These are phyloP conservation scores for Borostomias antarcticus DNA, from an alignment of 2,797 vertebrate genomes.

Conservation along the genomic window DNA sequence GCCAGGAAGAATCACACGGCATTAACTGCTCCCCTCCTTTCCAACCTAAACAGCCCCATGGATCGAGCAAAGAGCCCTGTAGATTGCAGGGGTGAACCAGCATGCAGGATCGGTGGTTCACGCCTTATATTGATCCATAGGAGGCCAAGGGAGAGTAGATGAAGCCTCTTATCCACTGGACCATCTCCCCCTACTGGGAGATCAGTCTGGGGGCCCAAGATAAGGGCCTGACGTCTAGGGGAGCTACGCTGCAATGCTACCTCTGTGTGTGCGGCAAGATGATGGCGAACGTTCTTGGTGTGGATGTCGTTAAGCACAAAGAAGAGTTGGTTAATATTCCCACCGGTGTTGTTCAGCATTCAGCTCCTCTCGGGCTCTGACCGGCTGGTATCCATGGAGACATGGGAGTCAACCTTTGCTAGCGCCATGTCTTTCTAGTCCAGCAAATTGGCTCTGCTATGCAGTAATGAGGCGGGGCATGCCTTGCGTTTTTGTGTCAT, in stretches of 20 bases:
- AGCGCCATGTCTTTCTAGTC: constrained; percentile 46
- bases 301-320: constrained; percentile 45
- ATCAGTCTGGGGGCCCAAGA: constrained; percentile 53
- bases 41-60: too few species aligned
- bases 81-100: too few species aligned
- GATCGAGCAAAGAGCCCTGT: too few species aligned
- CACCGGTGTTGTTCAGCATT: constrained; percentile 59
- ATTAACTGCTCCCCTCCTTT: too few species aligned
- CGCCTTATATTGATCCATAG: constrained; percentile 21
- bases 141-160: constrained; percentile 52
- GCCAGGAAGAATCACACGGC: too few species aligned
- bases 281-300: constrained; percentile 40
- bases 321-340: constrained; percentile 33
- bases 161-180: constrained; percentile 55
- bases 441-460: constrained; percentile 34
- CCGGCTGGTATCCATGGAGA: constrained; percentile 70
- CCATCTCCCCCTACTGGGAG: constrained; percentile 57
- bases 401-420: constrained; percentile 52
- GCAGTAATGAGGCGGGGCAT: constrained; percentile 33
- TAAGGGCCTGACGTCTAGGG: constrained; percentile 40
- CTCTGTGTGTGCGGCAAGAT: constrained; percentile 17
- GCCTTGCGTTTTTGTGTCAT: constrained; percentile 33
- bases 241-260: constrained; percentile 28
- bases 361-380: constrained; percentile 52
- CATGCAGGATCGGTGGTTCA: too few species aligned